Percentiles rank a stretch among this genome's conserved stretches.
phyloP scores from a whole-genome alignment of 2,888 invertebrate genomes.

The Neoaliturus tenellus region DNA sequence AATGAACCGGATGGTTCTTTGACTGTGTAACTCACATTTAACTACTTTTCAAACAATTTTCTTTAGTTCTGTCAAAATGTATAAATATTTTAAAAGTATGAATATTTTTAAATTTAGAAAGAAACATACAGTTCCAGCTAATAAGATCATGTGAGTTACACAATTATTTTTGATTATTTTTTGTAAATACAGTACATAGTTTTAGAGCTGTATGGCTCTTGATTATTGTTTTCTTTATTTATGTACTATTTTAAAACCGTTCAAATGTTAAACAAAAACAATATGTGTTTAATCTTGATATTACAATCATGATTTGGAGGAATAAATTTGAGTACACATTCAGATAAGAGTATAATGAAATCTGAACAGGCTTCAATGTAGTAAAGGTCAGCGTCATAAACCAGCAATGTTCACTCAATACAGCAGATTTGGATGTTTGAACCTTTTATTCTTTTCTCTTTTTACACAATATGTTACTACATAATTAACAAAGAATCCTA shows the following conservation, averaged over 20 bases:
- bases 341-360: too few relatives aligned
- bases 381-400: too few relatives aligned
- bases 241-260: neutral
- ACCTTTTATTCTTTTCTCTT: too few relatives aligned
- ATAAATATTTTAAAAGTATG: neutral
- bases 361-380: too few relatives aligned
- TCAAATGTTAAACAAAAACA: neutral
- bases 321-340: too few relatives aligned
- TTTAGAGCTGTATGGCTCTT: slow-evolving; percentile 5
- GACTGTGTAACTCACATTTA: neutral
- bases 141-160: neutral
- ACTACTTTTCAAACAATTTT: neutral
- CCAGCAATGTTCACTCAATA: too few relatives aligned
- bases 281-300: neutral
- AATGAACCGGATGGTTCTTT: slow-evolving; percentile 8
- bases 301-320: neutral
- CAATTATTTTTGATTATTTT: neutral
- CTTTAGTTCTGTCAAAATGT: neutral
- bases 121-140: neutral
- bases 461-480: too few relatives aligned
- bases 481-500: too few relatives aligned
- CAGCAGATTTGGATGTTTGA: too few relatives aligned
- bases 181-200: neutral
- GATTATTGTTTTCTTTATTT: neutral
- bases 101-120: neutral